phyloP scores from a whole-genome alignment of 2,888 invertebrate species.

The Lasioglossum lativentre region DNA sequence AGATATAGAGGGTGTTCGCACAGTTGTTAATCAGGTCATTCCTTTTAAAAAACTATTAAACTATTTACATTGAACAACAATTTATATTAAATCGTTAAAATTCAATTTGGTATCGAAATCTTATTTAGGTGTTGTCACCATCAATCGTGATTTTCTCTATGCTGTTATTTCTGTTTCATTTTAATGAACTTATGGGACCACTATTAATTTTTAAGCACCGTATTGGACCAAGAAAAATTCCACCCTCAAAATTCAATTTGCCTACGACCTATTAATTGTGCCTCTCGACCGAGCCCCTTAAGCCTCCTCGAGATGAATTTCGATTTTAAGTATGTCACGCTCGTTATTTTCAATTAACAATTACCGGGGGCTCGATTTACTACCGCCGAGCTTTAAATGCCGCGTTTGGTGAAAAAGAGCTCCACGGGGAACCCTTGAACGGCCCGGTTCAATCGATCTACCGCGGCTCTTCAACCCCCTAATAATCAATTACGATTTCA shows the following conservation, averaged over 20 bases:
- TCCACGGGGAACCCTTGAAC: neutral
- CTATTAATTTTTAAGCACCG: neutral
- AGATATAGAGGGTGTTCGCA: neutral
- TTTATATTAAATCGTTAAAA: neutral
- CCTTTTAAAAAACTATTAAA: neutral
- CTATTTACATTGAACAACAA: neutral
- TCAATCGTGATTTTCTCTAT: neutral
- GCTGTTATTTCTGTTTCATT: neutral
- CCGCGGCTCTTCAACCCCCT: neutral
- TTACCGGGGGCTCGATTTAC: neutral
- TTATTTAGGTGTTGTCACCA: too few species aligned
- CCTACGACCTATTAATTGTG: neutral
- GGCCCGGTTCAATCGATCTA: neutral
- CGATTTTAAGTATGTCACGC: neutral
- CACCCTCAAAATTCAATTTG: neutral
- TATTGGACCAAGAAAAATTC: neutral
- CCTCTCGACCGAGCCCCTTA: neutral
- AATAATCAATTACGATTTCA: neutral
- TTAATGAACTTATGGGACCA: neutral
- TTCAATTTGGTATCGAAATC: neutral
- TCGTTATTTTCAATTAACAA: constrained; percentile 11
- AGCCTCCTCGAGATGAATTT: neutral
- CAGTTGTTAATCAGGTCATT: neutral
- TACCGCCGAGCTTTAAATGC: neutral
- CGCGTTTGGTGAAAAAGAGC: neutral